Percentiles rank a stretch among this genome's conserved stretches.
phyloP scores from a whole-genome alignment of 1,140 invertebrate genomes.

The Tachypleus tridentatus region DNA sequence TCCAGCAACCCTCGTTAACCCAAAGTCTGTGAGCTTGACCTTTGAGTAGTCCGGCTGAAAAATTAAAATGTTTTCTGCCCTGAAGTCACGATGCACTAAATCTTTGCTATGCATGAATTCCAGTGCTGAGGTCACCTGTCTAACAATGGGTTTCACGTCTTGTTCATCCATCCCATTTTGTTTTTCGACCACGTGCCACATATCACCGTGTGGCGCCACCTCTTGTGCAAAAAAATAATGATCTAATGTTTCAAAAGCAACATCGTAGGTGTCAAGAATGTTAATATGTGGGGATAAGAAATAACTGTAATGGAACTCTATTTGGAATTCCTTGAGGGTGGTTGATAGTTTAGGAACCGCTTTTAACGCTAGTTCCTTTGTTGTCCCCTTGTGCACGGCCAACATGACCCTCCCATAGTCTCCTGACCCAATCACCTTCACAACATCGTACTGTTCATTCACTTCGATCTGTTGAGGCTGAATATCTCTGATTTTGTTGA shows the following conservation, averaged over 20 bases:
- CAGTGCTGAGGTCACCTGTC: constrained; percentile 68
- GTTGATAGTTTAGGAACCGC: constrained; percentile 33
- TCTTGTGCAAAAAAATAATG: constrained; percentile 51
- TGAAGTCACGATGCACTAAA: constrained; percentile 76
- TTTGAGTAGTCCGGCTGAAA: constrained; percentile 32
- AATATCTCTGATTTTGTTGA: constrained; percentile 27
- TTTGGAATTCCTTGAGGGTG: constrained; percentile 38
- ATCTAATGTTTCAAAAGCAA: constrained; percentile 50
- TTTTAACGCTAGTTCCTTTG: constrained; percentile 51
- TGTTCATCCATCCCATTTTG: constrained; percentile 31
- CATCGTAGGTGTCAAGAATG: constrained; percentile 65
- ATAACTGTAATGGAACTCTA: constrained; percentile 47
- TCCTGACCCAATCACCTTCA: constrained; percentile 82
- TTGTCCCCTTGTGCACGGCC: constrained; percentile 69
- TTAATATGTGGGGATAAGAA: constrained; percentile 42
- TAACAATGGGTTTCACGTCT: constrained; percentile 34
- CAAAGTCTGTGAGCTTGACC: constrained; percentile 93
- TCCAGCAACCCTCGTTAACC: constrained; percentile 59
- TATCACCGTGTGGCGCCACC: constrained; percentile 75
- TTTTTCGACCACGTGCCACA: constrained; percentile 34
- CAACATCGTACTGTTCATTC: constrained; percentile 73
- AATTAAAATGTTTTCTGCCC: constrained; percentile 34
- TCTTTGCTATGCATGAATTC: constrained; percentile 85
- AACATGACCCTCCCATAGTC: constrained; percentile 83
- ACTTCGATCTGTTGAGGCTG: constrained; percentile 48